Percentiles rank a stretch among this genome's conserved stretches.
Conservation (phyloP, 2,797 vertebrate species). For the Leucoraja ocellata region DNA sequence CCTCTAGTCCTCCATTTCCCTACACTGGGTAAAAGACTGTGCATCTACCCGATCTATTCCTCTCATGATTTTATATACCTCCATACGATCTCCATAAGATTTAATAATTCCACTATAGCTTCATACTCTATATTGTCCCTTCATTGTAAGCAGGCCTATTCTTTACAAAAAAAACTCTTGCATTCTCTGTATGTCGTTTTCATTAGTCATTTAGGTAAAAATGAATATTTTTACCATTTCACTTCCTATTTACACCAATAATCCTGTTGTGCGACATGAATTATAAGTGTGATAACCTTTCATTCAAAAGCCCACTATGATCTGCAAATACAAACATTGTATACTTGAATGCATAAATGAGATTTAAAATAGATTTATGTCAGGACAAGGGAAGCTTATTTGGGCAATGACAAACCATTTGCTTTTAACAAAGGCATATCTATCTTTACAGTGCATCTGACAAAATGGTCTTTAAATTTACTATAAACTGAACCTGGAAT, state of each 20-base stretch:
- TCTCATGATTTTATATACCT: too few relatives aligned
- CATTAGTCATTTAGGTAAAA: not conserved
- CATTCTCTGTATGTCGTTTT: not conserved
- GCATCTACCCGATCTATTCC: too few relatives aligned
- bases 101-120: not conserved
- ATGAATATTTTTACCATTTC: too few relatives aligned
- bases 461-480: not conserved
- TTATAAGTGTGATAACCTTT: not conserved
- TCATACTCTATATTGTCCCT: not conserved
- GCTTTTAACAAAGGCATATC: not conserved
- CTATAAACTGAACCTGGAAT: not conserved
- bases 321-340: not conserved
- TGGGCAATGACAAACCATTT: not conserved
- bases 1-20: too few relatives aligned
- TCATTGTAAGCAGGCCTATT: not conserved
- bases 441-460: not conserved
- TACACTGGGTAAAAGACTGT: too few relatives aligned
- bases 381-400: not conserved
- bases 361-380: not conserved
- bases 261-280: not conserved
- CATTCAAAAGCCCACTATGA: not conserved
- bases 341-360: not conserved
- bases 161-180: not conserved
- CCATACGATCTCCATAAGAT: not conserved
- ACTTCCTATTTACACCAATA: not conserved